These are phyloP conservation scores for Heteronetta atricapilla DNA, from an alignment of 2,113 vertebrate genomes.

Conservation along the genomic window DNA sequence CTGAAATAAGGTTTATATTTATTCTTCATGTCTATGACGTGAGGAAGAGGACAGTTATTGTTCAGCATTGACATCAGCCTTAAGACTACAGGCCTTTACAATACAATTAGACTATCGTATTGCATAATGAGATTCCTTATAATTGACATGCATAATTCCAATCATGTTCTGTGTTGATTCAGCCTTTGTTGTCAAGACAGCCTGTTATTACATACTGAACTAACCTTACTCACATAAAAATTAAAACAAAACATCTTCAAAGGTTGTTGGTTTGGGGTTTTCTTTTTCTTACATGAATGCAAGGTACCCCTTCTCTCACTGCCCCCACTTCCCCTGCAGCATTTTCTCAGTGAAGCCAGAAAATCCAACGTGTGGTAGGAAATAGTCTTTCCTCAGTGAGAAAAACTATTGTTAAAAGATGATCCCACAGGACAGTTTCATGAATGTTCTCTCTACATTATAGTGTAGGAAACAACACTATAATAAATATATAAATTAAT, in stretches of 20 bases:
- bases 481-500: constrained; percentile 49
- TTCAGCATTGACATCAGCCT: constrained; percentile 57
- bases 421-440: not conserved
- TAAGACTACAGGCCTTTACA: constrained; percentile 54
- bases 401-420: not conserved
- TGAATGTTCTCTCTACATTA: not conserved
- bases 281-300: not conserved
- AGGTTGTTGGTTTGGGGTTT: not conserved
- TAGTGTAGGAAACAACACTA: not conserved
- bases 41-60: constrained; percentile 46
- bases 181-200: constrained; percentile 67
- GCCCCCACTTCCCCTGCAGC: not conserved
- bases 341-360: not conserved
- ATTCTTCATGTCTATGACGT: constrained; percentile 37
- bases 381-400: not conserved
- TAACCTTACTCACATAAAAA: constrained; percentile 15
- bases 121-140: constrained; percentile 71
- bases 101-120: constrained; percentile 52
- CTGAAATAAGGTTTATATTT: constrained; percentile 47
- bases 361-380: not conserved
- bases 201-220: constrained; percentile 53
- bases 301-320: not conserved
- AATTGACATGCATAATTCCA: constrained; percentile 72
- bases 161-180: constrained; percentile 49
- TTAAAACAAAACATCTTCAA: constrained; percentile 42